Evolutionary conservation across 2,113 vertebrate genomes (phyloP).

Genomic region (Lasiurus cinereus): DNA sequence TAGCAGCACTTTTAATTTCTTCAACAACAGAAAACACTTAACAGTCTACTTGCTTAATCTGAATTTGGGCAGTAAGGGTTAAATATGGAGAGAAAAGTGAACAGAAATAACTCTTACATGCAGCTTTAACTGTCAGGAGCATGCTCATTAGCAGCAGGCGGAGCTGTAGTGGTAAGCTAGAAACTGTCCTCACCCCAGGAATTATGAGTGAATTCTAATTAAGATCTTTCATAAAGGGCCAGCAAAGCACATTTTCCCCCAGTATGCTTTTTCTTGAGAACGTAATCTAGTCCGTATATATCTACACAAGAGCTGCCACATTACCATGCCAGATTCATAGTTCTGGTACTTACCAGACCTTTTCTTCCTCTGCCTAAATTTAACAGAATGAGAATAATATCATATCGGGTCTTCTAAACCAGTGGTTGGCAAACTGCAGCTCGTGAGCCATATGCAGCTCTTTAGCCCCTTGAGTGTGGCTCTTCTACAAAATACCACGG

Average conservation of each 20-base stretch:
- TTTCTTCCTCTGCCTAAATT: background rate
- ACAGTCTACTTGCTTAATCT: conserved; percentile 31
- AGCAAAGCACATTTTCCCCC: conserved; percentile 53
- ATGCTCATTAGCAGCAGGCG: conserved; percentile 72
- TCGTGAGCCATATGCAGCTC: no score
- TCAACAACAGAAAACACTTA: conserved; percentile 8
- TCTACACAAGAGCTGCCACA: background rate
- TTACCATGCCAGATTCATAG: background rate
- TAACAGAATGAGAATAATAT: conserved; percentile 18
- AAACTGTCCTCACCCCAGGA: conserved; percentile 64
- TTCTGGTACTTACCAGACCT: background rate
- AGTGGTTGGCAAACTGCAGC: no score
- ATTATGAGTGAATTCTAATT: conserved; percentile 67
- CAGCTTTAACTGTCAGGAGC: conserved; percentile 67
- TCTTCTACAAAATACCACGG: no score
- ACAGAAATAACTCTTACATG: conserved; percentile 64
- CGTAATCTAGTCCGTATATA: conserved; percentile 18
- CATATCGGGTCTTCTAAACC: background rate
- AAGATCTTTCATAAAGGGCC: conserved; percentile 70
- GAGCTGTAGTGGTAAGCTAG: background rate
- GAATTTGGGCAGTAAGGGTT: conserved; percentile 65
- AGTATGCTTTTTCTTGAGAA: conserved; percentile 60
- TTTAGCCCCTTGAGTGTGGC: no score
- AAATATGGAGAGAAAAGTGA: conserved; percentile 65
- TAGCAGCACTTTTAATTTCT: conserved; percentile 5